Evolutionary conservation across 2,797 vertebrate genomes (phyloP).

Genomic region (Onychomys arenicola): DNA sequence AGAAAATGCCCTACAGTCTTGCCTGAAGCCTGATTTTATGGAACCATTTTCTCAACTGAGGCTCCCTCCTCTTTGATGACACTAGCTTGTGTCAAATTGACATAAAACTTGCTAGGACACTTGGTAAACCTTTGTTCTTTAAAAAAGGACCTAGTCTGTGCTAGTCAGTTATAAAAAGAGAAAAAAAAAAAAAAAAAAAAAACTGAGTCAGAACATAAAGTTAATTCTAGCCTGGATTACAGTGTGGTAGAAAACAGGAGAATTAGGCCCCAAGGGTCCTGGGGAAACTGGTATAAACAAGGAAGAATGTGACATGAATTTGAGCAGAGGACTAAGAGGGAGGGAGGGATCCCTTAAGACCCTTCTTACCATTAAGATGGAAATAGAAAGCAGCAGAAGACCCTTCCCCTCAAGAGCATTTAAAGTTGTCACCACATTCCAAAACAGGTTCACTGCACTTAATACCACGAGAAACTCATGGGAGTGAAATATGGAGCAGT

Average conservation of each 20-base stretch:
- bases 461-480: neutral
- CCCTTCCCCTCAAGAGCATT: neutral
- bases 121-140: neutral
- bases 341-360: neutral
- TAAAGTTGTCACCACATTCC: neutral
- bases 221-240: neutral
- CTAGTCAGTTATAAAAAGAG: neutral
- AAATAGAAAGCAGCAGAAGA: neutral
- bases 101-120: neutral
- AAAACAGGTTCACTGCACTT: neutral
- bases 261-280: neutral
- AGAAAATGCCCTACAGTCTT: neutral
- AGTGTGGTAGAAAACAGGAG: neutral
- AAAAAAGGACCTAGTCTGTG: neutral
- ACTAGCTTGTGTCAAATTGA: neutral
- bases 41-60: neutral
- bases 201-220: neutral
- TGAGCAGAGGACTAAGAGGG: neutral
- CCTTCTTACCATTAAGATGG: neutral
- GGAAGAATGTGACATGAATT: neutral
- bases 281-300: neutral
- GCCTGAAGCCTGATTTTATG: no score
- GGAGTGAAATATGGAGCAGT: neutral
- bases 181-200: neutral
- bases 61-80: no score